Evolutionary conservation across 2,113 vertebrate genomes (phyloP), one percentile per base, ranked within the genome.

Genomic region (Ploceus nigricollis): DNA sequence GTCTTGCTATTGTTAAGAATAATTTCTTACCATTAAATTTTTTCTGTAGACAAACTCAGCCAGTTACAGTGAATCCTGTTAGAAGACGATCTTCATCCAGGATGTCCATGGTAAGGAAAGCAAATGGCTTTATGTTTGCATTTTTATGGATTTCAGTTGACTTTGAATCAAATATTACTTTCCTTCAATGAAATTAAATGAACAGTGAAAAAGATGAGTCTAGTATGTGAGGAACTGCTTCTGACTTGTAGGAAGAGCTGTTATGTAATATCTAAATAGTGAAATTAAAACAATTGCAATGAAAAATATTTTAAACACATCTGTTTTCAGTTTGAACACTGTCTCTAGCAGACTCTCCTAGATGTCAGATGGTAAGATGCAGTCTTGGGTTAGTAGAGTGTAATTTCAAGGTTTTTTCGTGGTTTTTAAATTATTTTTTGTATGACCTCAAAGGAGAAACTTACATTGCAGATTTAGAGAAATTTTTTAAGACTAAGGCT

Each of bases 81-180:
- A 98, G 99, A 96, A 98, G 99, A 72, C 97, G 99, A 48, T 99
- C 99, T 13, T 99, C 99, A 1, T 99, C 99, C 13, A 98, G 99
- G 96, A 97, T 99, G 90, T 99, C 99, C 96, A 98, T 99, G 99
- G 99, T 99, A 98, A 98, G 98, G 69, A 87, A 13, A 76, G 33
- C 35, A 92, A 92, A 64, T 24, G 44, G 44, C 53, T 68, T 51
- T 53, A 11, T 24, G 8, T 23, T 65, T 84, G 9, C 73, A 5
- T 92, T 96, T 76, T 87, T 80, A 56, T 83, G 61, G 37, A 64
- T 69, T 94, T 83, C 11, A 73, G 0, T 33, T 79, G 42, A 30
- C 33, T 81, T 80, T 54, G 37, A 91, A 71, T 63, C 12, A 40
- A 73, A 19, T 24, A 53, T 37, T 63, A 58, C 3, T 68, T 54